Evolutionary conservation across 2,113 vertebrate genomes (phyloP).

Genomic region (Periophthalmodon schlosseri): DNA sequence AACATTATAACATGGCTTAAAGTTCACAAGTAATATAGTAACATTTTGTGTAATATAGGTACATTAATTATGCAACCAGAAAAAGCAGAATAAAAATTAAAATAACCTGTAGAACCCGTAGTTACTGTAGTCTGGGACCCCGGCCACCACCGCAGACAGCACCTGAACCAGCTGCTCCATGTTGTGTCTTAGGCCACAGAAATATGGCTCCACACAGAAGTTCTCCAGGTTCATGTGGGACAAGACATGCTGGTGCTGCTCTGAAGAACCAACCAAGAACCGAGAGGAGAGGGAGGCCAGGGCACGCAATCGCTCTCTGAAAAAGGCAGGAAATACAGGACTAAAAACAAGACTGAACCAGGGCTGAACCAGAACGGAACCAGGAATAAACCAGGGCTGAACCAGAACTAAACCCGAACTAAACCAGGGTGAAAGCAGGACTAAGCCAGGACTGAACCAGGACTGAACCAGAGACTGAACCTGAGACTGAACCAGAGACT

Average conservation of each 20-base stretch:
- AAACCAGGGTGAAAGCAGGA: too few species aligned
- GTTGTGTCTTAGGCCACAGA: constrained; percentile 87
- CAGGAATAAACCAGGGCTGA: background rate
- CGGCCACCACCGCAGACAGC: constrained; percentile 85
- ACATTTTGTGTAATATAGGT: too few species aligned
- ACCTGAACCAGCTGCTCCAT: constrained; percentile 89
- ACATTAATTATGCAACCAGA: too few species aligned
- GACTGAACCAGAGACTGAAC: too few species aligned
- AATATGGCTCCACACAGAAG: constrained; percentile 88
- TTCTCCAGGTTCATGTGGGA: constrained; percentile 87
- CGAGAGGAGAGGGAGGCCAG: constrained; percentile 80
- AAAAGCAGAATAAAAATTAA: too few species aligned
- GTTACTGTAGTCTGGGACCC: constrained; percentile 76
- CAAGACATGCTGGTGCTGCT: constrained; percentile 82
- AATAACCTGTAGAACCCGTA: constrained; percentile 82
- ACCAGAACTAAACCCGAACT: background rate
- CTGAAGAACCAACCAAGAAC: constrained; percentile 82
- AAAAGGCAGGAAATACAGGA: background rate
- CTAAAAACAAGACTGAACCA: background rate
- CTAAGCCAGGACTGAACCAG: too few species aligned
- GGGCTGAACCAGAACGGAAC: background rate
- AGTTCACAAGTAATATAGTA: too few species aligned
- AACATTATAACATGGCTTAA: too few species aligned
- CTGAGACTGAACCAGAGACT: too few species aligned
- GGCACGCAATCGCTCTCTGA: constrained; percentile 78